A percentile compares a stretch with the other conserved stretches of the same genome.
These are phyloP conservation scores for Cecidostiba fungosa DNA, from an alignment of 2,888 invertebrate species.

Conservation along the genomic window DNA sequence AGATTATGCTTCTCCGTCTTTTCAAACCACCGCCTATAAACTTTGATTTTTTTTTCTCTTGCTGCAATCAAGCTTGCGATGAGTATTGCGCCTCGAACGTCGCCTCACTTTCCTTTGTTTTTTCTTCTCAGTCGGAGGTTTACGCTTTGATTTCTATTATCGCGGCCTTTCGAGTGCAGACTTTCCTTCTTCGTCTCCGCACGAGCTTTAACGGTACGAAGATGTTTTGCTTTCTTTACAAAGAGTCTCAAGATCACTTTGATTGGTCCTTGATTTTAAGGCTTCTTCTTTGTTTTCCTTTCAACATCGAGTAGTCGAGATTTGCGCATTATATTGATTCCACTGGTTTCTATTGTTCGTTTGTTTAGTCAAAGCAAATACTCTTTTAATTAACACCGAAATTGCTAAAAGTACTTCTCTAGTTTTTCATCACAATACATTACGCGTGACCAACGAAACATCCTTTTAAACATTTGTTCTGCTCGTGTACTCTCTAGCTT, in stretches of 20 bases:
- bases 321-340: background rate
- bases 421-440: background rate
- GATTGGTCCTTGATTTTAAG: background rate
- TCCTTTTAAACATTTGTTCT: too few species aligned
- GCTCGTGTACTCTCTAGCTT: too few species aligned
- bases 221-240: background rate
- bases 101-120: background rate
- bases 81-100: too few species aligned
- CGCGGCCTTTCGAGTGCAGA: background rate
- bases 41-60: too few species aligned
- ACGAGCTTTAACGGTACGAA: background rate
- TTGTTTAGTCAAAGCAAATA: background rate
- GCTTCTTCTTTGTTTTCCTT: background rate
- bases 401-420: background rate
- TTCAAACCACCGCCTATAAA: too few species aligned
- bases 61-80: too few species aligned
- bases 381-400: background rate
- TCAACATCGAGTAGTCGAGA: background rate
- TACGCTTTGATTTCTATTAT: background rate
- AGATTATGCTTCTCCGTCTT: too few species aligned
- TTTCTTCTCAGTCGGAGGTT: background rate
- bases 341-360: background rate
- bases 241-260: background rate
- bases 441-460: too few species aligned
- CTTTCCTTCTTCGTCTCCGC: too few species aligned